Conservation (phyloP, 2,113 vertebrate genomes). For the Sinocyclocheilus anshuiensis region DNA sequence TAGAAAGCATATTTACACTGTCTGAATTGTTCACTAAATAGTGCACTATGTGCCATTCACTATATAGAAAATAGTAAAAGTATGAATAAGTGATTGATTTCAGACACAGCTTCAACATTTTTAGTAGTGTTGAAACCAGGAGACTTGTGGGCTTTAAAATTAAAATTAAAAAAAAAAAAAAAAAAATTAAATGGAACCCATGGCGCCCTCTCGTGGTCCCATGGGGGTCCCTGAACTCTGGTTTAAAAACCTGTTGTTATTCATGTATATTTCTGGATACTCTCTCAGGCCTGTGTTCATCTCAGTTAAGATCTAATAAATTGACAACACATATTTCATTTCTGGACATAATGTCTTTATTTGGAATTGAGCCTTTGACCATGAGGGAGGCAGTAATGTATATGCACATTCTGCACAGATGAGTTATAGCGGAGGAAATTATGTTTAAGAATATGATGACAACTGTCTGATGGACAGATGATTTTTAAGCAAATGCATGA, state of each 20-base stretch:
- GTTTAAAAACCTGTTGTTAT: not conserved
- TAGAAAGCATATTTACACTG: not conserved
- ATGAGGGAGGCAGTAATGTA: not conserved
- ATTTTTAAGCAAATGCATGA: not conserved
- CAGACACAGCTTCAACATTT: too few species aligned
- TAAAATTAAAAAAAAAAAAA: too few species aligned
- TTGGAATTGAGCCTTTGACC: not conserved
- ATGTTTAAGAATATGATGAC: not conserved
- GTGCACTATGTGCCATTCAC: not conserved
- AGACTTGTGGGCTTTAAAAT: too few species aligned
- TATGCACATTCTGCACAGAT: not conserved
- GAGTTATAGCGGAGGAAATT: not conserved
- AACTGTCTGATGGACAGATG: not conserved
- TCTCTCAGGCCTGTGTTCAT: not conserved
- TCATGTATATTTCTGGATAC: not conserved
- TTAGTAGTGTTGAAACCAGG: too few species aligned
- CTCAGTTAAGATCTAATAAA: not conserved
- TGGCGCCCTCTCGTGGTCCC: not conserved
- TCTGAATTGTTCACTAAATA: too few species aligned
- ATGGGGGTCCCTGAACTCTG: not conserved
- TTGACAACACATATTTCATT: not conserved
- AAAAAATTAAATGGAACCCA: not conserved
- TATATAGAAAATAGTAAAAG: too few species aligned
- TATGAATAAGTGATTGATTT: too few species aligned
- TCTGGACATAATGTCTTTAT: not conserved